phyloP scores from a whole-genome alignment of 30 jellyfish, hydroid and myxozoan species.

The Aurelia sp. region DNA sequence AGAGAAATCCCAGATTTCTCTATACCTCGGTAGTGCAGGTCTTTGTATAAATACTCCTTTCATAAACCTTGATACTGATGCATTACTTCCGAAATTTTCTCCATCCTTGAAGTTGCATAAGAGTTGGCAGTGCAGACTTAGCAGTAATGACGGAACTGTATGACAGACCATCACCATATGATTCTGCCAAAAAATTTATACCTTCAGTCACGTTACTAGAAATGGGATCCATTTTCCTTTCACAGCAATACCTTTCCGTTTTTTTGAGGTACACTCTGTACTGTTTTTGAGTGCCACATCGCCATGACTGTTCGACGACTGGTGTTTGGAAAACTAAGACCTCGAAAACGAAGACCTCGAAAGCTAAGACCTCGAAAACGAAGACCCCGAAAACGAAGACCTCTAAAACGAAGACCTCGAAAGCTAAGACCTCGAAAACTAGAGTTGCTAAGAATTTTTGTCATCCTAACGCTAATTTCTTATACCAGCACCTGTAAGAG shows the following conservation, averaged over 20 bases:
- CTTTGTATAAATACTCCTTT: constrained; percentile 34
- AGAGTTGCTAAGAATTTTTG: too few relatives aligned
- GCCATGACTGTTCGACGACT: constrained; percentile 10
- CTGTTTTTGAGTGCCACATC: constrained; percentile 38
- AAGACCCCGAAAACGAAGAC: too few relatives aligned
- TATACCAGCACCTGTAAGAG: too few relatives aligned
- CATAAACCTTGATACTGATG: constrained; percentile 20
- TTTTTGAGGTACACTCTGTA: constrained; percentile 2
- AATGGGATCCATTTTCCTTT: constrained; percentile 5
- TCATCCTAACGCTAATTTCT: too few relatives aligned
- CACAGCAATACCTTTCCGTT: constrained; percentile 30
- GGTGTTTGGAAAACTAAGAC: too few relatives aligned
- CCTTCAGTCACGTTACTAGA: constrained; percentile 19
- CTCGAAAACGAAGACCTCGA: too few relatives aligned
- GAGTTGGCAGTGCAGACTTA: constrained; percentile 13
- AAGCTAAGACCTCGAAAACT: too few relatives aligned
- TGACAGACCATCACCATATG: neutral
- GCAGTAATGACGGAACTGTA: constrained; percentile 43
- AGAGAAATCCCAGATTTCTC: constrained; percentile 35
- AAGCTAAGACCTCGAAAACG: too few relatives aligned
- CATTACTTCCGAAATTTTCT: neutral
- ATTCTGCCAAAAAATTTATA: constrained; percentile 4
- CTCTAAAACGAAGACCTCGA: too few relatives aligned
- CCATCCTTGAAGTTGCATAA: neutral
- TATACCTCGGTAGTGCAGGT: constrained; percentile 30